Evolutionary conservation across 1,140 invertebrate species (phyloP), one percentile per base, ranked within the genome.

Genomic region (Drosophila guanche): DNA sequence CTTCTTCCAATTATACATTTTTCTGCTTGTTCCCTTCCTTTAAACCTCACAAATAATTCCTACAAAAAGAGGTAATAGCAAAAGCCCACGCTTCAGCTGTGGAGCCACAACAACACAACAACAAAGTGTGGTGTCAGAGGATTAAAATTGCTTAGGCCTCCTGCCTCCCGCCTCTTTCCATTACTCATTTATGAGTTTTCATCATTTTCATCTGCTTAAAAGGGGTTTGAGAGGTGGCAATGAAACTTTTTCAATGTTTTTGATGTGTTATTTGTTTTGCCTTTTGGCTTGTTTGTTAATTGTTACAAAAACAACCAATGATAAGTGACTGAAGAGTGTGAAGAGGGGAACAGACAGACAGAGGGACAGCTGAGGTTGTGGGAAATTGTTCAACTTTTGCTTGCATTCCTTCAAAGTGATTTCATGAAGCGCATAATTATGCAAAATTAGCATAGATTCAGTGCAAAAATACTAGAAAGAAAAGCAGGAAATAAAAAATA

Each of bases 401-500:
- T 69, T 79, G 79, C 79, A 84, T 79, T 84, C 71, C 71, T 70
- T 75, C 70, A 53, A 33, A 85, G 79, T 79, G 69, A 89, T 81
- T 89, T 86, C 70, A 89, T 83, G 86, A 71, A 90, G 86, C 86
- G 86, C 81, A 85, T 89, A 90, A 90, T 90, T 90, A 90, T 75
- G 81, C 78, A 89, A 90, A 90, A 90, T 90, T 90, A 90, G 78
- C 86, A 81, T 90, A 86, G 85, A 90, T 86, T 86, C 69, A 88
- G 83, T 88, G 60, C 12, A 10, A 20, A 56, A 43, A 43, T 10
- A 10, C 12, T n/a, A 4, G 5, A 8, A 0, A 16, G 10, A 45
- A 45, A 0, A 20, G 3, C 5, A 3, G 1, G 16, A 20, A 20
- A 20, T 20, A 20, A 7, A 56, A 25, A 20, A 20, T 20, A 20